A percentile compares a stretch with the other conserved stretches of the same genome.
Evolutionary conservation across 64 coral and sea anemone genomes (phyloP).

Genomic region (Catalaphyllia jardinei): DNA sequence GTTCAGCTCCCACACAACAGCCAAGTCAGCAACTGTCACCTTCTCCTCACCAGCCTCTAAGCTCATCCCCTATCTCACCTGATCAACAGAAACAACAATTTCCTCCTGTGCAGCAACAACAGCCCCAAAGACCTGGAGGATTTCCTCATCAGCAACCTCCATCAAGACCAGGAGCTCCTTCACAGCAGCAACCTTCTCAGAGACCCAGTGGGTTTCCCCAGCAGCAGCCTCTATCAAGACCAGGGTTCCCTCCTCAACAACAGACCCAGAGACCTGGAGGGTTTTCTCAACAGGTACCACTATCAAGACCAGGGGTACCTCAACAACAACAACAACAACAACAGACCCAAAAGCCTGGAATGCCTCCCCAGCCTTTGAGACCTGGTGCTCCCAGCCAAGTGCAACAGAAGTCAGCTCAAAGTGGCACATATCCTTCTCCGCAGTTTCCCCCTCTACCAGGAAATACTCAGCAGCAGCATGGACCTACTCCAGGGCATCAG

Average conservation of each 20-base stretch:
- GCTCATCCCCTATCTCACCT: not conserved
- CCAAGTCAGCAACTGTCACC: conserved; percentile 25
- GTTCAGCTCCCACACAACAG: not conserved
- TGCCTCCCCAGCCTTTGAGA: conserved; percentile 45
- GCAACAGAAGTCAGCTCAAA: not conserved
- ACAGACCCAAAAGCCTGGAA: conserved; percentile 19
- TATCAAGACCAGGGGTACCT: conserved; percentile 27
- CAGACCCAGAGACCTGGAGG: not conserved
- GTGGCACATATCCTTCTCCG: not conserved
- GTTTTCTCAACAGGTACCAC: not conserved
- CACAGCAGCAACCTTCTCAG: not conserved
- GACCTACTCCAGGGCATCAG: conserved; percentile 10
- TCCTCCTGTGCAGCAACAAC: not conserved
- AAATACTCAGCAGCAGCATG: not conserved
- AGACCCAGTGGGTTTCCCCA: not conserved
- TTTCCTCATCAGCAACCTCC: conserved; percentile 18
- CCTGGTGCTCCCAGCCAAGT: conserved; percentile 27
- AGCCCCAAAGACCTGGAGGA: not conserved
- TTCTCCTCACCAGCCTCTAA: not conserved
- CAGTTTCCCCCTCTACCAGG: conserved; percentile 2
- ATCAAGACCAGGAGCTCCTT: not conserved
- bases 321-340: conserved; percentile 3
- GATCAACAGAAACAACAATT: conserved; percentile 34
- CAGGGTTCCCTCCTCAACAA: conserved; percentile 11
- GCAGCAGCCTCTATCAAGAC: not conserved